Conservation (phyloP, 2,797 vertebrate species). For the Chelon auratus region DNA sequence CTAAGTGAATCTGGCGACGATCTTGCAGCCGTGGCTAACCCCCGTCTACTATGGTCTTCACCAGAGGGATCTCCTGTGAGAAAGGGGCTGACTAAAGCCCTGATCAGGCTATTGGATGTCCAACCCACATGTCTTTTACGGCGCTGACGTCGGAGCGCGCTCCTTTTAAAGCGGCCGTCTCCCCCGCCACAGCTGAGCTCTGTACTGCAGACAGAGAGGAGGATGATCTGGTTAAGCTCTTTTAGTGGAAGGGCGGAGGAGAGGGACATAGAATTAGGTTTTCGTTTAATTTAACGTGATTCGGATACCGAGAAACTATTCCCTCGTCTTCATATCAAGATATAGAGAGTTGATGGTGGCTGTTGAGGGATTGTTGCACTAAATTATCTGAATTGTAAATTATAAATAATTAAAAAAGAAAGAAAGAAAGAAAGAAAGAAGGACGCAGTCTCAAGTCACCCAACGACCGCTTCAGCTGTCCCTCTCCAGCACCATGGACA, state of each 20-base stretch:
- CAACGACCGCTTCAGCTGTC: too few relatives aligned
- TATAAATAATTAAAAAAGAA: neutral
- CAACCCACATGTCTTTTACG: slow-evolving; percentile 65
- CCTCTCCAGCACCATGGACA: neutral
- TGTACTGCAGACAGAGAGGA: too few relatives aligned
- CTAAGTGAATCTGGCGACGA: slow-evolving; percentile 41
- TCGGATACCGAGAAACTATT: neutral
- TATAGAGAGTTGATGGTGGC: neutral
- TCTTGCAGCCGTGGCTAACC: slow-evolving; percentile 54
- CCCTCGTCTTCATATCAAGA: neutral
- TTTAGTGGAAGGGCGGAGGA: too few relatives aligned
- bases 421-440: too few relatives aligned
- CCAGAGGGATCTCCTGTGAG: slow-evolving; percentile 77
- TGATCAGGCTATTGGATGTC: slow-evolving; percentile 72
- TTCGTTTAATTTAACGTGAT: neutral
- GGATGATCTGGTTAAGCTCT: too few relatives aligned
- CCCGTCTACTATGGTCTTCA: slow-evolving; percentile 63
- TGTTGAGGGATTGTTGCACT: neutral
- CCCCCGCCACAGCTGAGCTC: slow-evolving; percentile 1
- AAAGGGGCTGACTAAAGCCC: slow-evolving; percentile 63
- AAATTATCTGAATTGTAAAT: neutral
- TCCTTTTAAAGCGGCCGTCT: slow-evolving; percentile 70
- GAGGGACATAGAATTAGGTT: neutral
- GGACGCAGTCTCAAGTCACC: too few relatives aligned
- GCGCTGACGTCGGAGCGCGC: slow-evolving; percentile 72